Evolutionary conservation across 2,113 vertebrate species (phyloP).

Genomic region (Pseudorasbora parva): DNA sequence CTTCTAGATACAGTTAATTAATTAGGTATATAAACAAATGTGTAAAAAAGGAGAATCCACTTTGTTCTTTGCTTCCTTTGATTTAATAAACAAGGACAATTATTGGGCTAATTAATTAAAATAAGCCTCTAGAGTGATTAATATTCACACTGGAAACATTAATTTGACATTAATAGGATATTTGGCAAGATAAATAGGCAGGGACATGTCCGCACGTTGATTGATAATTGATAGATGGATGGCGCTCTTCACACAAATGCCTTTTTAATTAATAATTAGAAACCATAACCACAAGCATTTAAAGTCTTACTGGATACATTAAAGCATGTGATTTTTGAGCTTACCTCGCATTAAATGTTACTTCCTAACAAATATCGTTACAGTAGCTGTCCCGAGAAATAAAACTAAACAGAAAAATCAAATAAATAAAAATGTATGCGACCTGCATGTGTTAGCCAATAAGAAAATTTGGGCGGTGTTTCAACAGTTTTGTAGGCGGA

Average conservation of each 20-base stretch:
- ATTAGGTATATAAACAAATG: constrained; percentile 16
- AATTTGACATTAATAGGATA: constrained; percentile 80
- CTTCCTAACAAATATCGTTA: background rate
- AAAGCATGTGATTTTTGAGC: background rate
- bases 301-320: constrained; percentile 10
- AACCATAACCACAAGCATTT: background rate
- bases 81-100: constrained; percentile 80
- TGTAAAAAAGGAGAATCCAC: constrained; percentile 41
- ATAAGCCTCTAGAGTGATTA: constrained; percentile 73
- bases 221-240: constrained; percentile 75
- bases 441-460: background rate
- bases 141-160: constrained; percentile 75
- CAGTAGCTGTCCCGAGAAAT: background rate
- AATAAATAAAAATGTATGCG: too few relatives aligned
- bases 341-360: background rate
- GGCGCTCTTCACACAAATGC: constrained; percentile 65
- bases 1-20: background rate
- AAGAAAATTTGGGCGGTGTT: background rate
- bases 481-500: too few relatives aligned
- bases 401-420: background rate
- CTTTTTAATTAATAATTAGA: constrained; percentile 54
- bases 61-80: constrained; percentile 69
- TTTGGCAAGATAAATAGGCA: constrained; percentile 80
- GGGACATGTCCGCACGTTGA: constrained; percentile 71
- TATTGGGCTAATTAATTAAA: constrained; percentile 77